Conservation (phyloP, 2,888 invertebrate genomes). For the Netelia fuscicornis region DNA sequence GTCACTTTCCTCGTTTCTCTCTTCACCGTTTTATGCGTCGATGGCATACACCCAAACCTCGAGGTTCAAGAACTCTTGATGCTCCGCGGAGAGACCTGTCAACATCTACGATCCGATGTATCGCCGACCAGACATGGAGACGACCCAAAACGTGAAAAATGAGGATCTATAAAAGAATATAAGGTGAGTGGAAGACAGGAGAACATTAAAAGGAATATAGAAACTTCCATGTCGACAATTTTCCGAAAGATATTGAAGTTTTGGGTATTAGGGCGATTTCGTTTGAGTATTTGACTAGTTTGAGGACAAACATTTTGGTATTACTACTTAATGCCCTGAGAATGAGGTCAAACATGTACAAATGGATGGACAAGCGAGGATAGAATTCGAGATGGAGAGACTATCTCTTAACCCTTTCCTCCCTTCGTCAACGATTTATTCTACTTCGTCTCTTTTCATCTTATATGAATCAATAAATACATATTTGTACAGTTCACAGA, state of each 20-base stretch:
- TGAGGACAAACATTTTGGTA: neutral
- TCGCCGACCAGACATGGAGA: neutral
- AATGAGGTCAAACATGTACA: neutral
- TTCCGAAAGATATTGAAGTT: neutral
- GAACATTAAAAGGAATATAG: neutral
- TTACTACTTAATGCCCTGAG: slow-evolving; percentile 1
- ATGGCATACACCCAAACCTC: slow-evolving; percentile 12
- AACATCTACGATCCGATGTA: slow-evolving; percentile 19
- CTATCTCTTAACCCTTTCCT: slow-evolving; percentile 62
- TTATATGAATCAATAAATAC: slow-evolving; percentile 79
- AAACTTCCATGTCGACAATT: neutral
- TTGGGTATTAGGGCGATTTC: neutral
- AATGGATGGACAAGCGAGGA: slow-evolving; percentile 2
- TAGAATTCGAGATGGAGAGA: slow-evolving; percentile 17
- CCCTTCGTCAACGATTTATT: slow-evolving; percentile 46
- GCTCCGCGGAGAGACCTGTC: slow-evolving; percentile 21
- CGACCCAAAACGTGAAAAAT: neutral
- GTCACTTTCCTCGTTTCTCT: slow-evolving; percentile 26
- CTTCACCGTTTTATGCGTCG: neutral
- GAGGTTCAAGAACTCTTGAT: slow-evolving; percentile 51
- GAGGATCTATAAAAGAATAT: neutral
- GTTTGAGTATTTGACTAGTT: neutral
- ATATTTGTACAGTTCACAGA: slow-evolving; percentile 79
- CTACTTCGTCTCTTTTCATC: slow-evolving; percentile 29
- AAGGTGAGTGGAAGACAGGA: neutral